Evolutionary conservation across 2,888 invertebrate genomes (phyloP).

Genomic region (Rhyacophila evoluta): DNA sequence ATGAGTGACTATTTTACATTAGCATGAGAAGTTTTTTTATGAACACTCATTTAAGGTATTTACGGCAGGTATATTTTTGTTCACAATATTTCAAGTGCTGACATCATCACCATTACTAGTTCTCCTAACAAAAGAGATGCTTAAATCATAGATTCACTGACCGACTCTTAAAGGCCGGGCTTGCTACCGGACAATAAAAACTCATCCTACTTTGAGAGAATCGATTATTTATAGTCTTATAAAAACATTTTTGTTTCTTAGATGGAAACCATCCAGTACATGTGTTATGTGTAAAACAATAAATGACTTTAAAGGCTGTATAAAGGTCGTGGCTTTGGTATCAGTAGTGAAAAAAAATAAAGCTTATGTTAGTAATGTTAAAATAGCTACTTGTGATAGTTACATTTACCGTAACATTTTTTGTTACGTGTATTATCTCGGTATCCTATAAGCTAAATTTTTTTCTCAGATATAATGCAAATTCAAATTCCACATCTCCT

Average conservation of each 20-base stretch:
- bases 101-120: constrained; percentile 33
- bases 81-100: constrained; percentile 39
- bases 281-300: constrained; percentile 44
- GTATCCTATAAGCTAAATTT: too few species aligned
- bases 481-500: too few species aligned
- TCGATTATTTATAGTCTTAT: constrained; percentile 49
- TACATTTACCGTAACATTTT: too few species aligned
- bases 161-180: constrained; percentile 25
- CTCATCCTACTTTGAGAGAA: constrained; percentile 43
- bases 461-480: too few species aligned
- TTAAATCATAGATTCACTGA: constrained; percentile 47
- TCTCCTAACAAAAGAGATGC: constrained; percentile 37
- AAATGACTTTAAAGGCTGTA: constrained; percentile 39
- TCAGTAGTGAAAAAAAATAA: not conserved
- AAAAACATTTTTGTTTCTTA: constrained; percentile 46
- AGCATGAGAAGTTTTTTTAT: not conserved
- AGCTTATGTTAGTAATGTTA: too few species aligned
- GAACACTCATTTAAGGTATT: not conserved
- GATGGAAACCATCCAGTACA: constrained; percentile 27
- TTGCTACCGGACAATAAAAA: constrained; percentile 51
- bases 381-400: too few species aligned
- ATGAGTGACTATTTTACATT: not conserved
- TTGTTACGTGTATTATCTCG: too few species aligned
- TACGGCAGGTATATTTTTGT: constrained; percentile 26
- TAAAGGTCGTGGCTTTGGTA: not conserved